Evolutionary conservation across 2,797 vertebrate genomes (phyloP).

Genomic region (Anniella stebbinsi): DNA sequence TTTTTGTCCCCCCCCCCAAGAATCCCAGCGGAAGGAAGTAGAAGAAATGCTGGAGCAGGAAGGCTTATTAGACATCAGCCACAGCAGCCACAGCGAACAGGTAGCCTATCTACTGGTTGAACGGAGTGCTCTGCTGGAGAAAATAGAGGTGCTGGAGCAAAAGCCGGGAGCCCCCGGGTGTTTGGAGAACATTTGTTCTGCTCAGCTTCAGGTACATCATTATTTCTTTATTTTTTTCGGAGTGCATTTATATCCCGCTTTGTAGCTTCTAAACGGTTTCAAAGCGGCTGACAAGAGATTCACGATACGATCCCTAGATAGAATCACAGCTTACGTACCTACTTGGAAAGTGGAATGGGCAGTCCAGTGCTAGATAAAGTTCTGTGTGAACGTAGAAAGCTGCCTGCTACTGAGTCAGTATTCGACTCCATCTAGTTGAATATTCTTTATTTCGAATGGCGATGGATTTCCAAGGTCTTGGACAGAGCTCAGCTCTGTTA

Average conservation of each 20-base stretch:
- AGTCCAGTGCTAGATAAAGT: not conserved
- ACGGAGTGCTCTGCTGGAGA: conserved; percentile 83
- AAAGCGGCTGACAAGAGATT: not conserved
- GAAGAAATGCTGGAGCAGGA: conserved; percentile 90
- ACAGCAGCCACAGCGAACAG: conserved; percentile 88
- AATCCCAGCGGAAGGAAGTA: conserved; percentile 87
- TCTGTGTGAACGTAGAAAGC: not conserved
- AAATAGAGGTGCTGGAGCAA: conserved; percentile 82
- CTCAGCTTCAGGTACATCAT: conserved; percentile 83
- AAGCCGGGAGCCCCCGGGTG: conserved; percentile 78
- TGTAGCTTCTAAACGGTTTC: not conserved
- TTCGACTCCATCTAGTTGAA: no score
- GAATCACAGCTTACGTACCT: not conserved
- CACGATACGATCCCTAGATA: not conserved
- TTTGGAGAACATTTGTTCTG: conserved; percentile 69
- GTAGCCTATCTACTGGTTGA: conserved; percentile 89
- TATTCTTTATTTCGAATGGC: no score
- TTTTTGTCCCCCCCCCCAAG: conserved; percentile 72
- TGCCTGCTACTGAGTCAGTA: not conserved
- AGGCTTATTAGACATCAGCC: conserved; percentile 84
- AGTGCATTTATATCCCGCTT: not conserved
- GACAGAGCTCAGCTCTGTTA: no score
- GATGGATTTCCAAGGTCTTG: no score
- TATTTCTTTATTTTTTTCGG: not conserved
- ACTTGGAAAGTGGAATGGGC: not conserved